A percentile compares a stretch with the other conserved stretches of the same genome.
Conservation (phyloP, 2,113 vertebrate genomes). For the Montifringilla adamsi region DNA sequence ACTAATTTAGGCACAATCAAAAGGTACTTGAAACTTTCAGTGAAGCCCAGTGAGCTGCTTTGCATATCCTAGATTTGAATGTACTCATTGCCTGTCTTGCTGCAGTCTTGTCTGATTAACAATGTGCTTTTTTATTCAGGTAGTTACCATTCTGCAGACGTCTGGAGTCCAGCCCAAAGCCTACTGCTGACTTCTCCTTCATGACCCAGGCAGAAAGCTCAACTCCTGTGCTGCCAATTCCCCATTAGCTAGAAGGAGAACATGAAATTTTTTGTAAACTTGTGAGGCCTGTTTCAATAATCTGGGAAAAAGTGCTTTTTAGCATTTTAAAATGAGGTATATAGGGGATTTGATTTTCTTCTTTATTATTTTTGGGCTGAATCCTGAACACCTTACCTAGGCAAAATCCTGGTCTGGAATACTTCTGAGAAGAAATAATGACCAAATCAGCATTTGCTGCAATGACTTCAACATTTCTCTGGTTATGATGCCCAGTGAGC, state of each 20-base stretch:
- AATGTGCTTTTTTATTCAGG: neutral
- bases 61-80: neutral
- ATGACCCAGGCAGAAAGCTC: neutral
- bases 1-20: neutral
- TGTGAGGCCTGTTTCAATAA: neutral
- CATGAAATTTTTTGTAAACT: neutral
- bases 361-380: neutral
- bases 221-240: neutral
- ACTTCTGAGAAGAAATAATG: neutral
- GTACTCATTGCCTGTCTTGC: neutral
- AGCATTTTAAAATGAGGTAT: neutral
- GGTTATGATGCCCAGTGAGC: neutral
- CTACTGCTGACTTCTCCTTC: neutral
- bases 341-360: neutral
- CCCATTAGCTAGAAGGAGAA: neutral
- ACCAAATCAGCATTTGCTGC: neutral
- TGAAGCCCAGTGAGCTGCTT: neutral
- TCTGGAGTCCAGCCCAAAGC: neutral
- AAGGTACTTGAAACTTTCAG: neutral
- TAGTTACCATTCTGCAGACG: neutral
- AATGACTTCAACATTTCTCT: neutral
- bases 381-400: neutral
- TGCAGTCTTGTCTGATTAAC: neutral
- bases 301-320: neutral
- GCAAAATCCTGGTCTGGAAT: fast-evolving